phyloP scores from a whole-genome alignment of 2,797 vertebrate genomes.

The Pyrrhura leucotis region DNA sequence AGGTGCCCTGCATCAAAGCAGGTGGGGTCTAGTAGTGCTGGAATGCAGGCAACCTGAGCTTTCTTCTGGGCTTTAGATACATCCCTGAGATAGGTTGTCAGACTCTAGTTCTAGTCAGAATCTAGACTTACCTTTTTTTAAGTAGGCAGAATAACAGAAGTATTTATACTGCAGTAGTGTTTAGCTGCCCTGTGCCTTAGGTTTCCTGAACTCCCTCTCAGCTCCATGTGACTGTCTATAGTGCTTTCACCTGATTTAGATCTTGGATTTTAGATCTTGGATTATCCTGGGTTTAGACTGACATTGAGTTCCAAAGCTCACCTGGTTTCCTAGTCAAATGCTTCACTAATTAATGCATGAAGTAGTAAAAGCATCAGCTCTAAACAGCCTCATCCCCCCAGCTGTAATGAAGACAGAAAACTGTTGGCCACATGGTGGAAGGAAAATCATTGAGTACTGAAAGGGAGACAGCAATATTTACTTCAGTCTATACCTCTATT shows the following conservation, averaged over 20 bases:
- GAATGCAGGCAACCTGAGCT: not conserved
- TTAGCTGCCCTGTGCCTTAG: not conserved
- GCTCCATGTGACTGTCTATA: not conserved
- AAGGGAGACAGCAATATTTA: not conserved
- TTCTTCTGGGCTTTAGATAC: not conserved
- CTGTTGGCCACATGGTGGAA: not conserved
- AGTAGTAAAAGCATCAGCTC: not conserved
- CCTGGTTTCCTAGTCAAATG: not conserved
- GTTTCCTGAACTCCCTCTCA: not conserved
- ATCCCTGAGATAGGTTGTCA: not conserved
- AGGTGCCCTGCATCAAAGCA: not conserved
- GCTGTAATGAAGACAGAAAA: not conserved
- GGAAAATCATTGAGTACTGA: not conserved
- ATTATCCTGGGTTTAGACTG: not conserved
- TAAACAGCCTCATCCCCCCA: not conserved
- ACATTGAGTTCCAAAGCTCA: not conserved
- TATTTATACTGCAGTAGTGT: not conserved
- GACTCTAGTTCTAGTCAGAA: not conserved
- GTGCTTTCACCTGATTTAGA: not conserved
- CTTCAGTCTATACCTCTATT: not conserved
- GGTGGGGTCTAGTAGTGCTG: not conserved
- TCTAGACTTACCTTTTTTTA: not conserved
- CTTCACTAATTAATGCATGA: not conserved
- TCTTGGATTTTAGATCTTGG: not conserved
- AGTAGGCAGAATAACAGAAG: not conserved